Base-by-base conservation (phyloP, 2,113 vertebrate species). In the Nibea albiflora region DNA sequence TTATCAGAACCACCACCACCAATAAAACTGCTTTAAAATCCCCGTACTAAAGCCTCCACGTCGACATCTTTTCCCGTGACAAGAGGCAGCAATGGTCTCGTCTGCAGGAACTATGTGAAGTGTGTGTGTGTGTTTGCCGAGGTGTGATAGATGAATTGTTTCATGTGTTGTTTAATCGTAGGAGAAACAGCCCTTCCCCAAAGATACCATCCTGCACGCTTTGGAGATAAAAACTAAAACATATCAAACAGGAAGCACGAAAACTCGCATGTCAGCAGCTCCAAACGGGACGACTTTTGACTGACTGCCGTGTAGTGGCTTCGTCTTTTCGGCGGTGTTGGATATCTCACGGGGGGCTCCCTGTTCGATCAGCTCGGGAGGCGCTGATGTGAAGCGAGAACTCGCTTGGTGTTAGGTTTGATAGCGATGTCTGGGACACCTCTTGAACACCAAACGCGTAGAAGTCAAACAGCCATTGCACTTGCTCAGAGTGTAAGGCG, bases 381-480 rank as follows among this genome's bases (percentile, higher is more conserved):
- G 65, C 62, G 42, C 69, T 47, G 44, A 83, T 75, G 72, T 85
- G 76, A 73, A 85, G 73, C 77, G 77, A 8, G 60, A 87, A 89
- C 70, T 86, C 84, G 68, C 42, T 76, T 47, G 69, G 77, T 85
- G 82, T 88, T 81, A 80, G 76, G 80, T 86, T 87, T 85, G 81
- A 86, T 89, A 85, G 86, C 70, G 80, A 42, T 83, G 86, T 78
- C 86, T 85, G 85, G 78, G 80, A 86, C 61, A 65, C 31, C 64
- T 85, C 80, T 85, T 90, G 76, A 90, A 85, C 64, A 81, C 46
- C 66, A 76, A 65, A 82, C 28, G 39, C 2, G 58, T 62, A 63
- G 65, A 81, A 89, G 85, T 85, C 80, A 90, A 90, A 85, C 86
- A 91, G 81, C 60, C 71, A 83, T 67, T 84, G 68, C 83, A 87